Conservation (phyloP, 2,888 invertebrate genomes). For the Cephonodes hylas region DNA sequence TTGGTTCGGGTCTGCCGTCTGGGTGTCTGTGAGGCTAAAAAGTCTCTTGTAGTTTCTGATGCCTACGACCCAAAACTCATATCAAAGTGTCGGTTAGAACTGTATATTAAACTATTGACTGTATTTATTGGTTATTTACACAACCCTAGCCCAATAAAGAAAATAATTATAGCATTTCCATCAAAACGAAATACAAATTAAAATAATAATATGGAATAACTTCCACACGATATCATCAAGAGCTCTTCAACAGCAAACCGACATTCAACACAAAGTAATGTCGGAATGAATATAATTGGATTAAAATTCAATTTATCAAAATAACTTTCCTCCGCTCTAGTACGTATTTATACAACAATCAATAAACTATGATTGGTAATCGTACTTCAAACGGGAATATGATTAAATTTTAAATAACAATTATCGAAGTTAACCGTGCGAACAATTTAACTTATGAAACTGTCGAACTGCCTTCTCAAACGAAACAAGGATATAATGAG, state of each 20-base stretch:
- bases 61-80: too few species aligned
- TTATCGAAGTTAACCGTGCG: background rate
- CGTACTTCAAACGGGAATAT: slow-evolving; percentile 2
- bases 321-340: background rate
- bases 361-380: slow-evolving; percentile 3
- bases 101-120: too few species aligned
- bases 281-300: background rate
- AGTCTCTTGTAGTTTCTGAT: too few species aligned
- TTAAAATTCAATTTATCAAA: background rate
- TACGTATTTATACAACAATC: background rate
- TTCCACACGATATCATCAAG: too few species aligned
- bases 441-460: background rate
- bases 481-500: background rate
- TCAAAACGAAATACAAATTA: background rate
- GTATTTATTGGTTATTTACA: too few species aligned
- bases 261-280: background rate
- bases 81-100: too few species aligned
- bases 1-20: too few species aligned
- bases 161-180: too few species aligned
- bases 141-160: too few species aligned
- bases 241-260: background rate
- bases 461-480: background rate
- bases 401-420: slow-evolving; percentile 8
- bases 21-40: too few species aligned
- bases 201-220: background rate